Base-by-base conservation (phyloP, 2,888 invertebrate genomes). In the Taenaris catops region DNA sequence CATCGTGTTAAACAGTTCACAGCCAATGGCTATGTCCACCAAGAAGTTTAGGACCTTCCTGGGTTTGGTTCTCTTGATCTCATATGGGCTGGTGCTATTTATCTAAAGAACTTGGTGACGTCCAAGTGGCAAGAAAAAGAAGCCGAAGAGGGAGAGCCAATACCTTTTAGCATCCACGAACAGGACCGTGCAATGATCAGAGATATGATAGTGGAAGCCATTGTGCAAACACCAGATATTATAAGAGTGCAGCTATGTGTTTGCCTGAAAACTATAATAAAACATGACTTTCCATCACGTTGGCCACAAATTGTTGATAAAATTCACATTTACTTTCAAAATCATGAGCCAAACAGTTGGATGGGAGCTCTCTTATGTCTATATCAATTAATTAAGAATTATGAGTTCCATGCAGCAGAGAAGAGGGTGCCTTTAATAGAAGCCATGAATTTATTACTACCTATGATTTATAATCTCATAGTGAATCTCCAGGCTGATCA, bases 261-360 rank as follows among this genome's bases (percentile, higher is more conserved):
- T n/a, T 96, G 96, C 69, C 92, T 98, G 8, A 95, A 94, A 73
- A 93, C 92, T 44, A 97, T 99, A 46, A 94, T 99, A 25, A 98
- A 98, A 71, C 91, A 93, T 69, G 99, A 99, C 72, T 99, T 98
- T 70, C 99, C 99, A 2, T 92, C 93, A 26, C 90, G 95, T 51
- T 98, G 98, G 98, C 95, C 98, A 0, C 95, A 95, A 69, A 92
- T 99, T 46, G 96, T 98, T 4, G 98, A 98, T 67, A 98, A 98
- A 88, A 94, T 99, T 46, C 94, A 94, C 59, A 92, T 96, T 60
- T 97, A 96, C 71, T 87, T 99, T 40, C 95, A 96, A 80, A 96
- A 94, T 79, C 93, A 94, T n/a, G 96, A 96, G 63, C 91, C 93
- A 1, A 90, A 89, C 48, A 92, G 92, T 36, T 96, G 96, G 96